Evolutionary conservation across 2,888 invertebrate species (phyloP).

Genomic region (Pollenia amentaria): DNA sequence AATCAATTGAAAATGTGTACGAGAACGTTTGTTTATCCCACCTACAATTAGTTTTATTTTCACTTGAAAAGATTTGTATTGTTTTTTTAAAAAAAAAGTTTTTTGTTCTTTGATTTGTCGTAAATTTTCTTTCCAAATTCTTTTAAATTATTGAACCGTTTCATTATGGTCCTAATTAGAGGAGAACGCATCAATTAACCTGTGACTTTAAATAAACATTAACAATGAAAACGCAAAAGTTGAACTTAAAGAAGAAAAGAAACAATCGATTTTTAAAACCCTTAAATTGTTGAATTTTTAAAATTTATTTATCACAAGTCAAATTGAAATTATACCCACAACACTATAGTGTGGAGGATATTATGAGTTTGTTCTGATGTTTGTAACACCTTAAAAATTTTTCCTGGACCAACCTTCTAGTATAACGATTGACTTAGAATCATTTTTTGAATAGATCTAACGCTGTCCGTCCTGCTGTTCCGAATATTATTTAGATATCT

Average conservation of each 20-base stretch:
- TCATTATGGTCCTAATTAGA: slow-evolving; percentile 55
- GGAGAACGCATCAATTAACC: slow-evolving; percentile 63
- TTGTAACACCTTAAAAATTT: too few species aligned
- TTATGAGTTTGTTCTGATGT: too few species aligned
- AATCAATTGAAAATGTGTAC: slow-evolving; percentile 54
- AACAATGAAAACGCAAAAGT: neutral
- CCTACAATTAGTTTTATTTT: slow-evolving; percentile 62
- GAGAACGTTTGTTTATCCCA: neutral
- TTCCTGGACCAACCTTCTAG: too few species aligned
- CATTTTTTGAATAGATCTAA: too few species aligned
- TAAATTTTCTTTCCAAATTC: slow-evolving; percentile 45
- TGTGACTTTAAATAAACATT: slow-evolving; percentile 48
- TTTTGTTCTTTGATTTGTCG: slow-evolving; percentile 31
- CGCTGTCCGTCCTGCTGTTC: too few species aligned
- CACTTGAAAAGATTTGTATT: slow-evolving; percentile 43
- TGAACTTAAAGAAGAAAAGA: neutral
- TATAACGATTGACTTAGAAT: too few species aligned
- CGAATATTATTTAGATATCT: too few species aligned
- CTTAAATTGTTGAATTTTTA: neutral
- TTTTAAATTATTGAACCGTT: slow-evolving; percentile 49
- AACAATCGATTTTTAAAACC: neutral
- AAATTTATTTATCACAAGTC: too few species aligned
- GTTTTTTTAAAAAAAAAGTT: slow-evolving; percentile 27
- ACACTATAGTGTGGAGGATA: too few species aligned
- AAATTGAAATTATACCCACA: too few species aligned